Evolutionary conservation across 2,113 vertebrate species (phyloP).

Genomic region (Hippoglossus stenolepis): DNA sequence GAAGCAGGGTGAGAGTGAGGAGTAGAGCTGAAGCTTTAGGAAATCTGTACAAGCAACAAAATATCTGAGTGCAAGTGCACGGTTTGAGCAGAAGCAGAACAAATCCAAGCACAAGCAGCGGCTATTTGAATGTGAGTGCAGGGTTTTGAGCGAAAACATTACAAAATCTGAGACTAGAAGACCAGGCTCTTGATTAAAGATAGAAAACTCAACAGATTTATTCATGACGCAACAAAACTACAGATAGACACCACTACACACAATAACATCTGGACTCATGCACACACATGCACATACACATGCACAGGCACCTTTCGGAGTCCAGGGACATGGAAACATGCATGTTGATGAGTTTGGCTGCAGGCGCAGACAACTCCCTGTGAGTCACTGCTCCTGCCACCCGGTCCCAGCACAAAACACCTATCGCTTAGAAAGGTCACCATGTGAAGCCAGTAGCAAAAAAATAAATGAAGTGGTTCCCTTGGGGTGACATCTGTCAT

Average conservation of each 20-base stretch:
- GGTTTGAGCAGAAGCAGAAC: no score
- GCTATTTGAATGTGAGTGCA: background rate
- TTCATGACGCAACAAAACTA: no score
- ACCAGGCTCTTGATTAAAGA: no score
- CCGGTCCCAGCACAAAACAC: slow-evolving; percentile 35
- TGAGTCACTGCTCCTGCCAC: slow-evolving; percentile 34
- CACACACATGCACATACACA: slow-evolving; percentile 1
- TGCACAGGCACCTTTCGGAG: slow-evolving; percentile 21
- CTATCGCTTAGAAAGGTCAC: slow-evolving; percentile 63
- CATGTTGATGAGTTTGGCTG: slow-evolving; percentile 62
- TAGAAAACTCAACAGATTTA: no score
- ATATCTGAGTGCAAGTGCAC: no score
- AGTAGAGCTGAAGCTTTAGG: no score
- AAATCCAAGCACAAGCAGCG: no score
- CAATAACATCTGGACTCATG: no score
- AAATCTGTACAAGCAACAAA: no score
- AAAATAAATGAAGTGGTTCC: slow-evolving; percentile 51
- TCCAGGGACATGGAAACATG: slow-evolving; percentile 51
- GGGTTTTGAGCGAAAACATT: background rate
- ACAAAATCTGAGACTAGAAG: no score
- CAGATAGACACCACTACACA: no score
- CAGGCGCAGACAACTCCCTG: slow-evolving; percentile 51
- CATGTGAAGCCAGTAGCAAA: slow-evolving; percentile 20
- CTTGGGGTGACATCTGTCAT: slow-evolving; percentile 46
- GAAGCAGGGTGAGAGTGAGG: no score